Percentiles rank a stretch among this genome's conserved stretches.
phyloP scores from a whole-genome alignment of 2,888 invertebrate genomes.

The Argyresthia albistria region DNA sequence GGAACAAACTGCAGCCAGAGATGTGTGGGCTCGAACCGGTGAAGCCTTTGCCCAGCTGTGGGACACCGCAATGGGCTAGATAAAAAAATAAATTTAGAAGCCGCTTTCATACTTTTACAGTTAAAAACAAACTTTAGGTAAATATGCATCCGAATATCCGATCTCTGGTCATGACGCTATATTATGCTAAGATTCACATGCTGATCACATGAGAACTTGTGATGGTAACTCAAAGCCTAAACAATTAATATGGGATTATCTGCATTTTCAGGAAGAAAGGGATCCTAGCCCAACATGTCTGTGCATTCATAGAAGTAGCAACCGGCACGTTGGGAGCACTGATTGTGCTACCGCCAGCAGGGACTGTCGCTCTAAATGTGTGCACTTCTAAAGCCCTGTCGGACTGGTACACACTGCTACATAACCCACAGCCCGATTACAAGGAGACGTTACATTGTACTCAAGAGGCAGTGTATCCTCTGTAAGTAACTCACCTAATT shows the following conservation, averaged over 20 bases:
- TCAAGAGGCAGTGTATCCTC: slow-evolving; percentile 97
- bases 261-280: slow-evolving; percentile 78
- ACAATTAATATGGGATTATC: not conserved
- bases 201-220: not conserved
- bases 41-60: no score
- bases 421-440: slow-evolving; percentile 96
- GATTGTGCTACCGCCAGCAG: slow-evolving; percentile 86
- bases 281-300: slow-evolving; percentile 82
- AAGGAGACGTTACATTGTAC: slow-evolving; percentile 92
- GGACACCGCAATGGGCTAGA: no score
- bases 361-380: slow-evolving; percentile 81
- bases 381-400: slow-evolving; percentile 86
- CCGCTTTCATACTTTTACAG: no score
- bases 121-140: no score
- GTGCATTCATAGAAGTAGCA: slow-evolving; percentile 86
- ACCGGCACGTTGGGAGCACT: slow-evolving; percentile 84
- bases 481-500: slow-evolving; percentile 76
- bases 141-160: no score
- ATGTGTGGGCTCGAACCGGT: no score
- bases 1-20: no score
- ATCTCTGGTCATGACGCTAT: no score
- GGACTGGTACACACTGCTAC: slow-evolving; percentile 97
- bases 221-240: not conserved
- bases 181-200: not conserved
- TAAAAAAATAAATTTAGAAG: no score